Conservation (phyloP, 2,113 vertebrate genomes). For the Campylomormyrus numenius region DNA sequence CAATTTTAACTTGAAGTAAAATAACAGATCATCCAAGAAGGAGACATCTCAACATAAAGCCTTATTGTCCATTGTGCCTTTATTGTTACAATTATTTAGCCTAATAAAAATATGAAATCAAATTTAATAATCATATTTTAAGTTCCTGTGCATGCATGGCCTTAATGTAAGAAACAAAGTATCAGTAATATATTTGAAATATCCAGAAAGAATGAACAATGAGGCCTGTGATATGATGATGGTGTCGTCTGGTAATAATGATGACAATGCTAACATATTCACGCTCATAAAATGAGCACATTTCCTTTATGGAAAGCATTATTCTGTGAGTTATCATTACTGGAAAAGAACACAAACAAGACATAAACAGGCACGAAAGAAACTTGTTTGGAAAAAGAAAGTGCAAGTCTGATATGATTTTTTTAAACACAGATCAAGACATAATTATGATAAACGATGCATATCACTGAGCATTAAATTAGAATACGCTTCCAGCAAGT, state of each 20-base stretch:
- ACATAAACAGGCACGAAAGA: not conserved
- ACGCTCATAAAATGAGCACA: not conserved
- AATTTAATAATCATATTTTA: not conserved
- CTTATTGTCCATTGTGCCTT: not conserved
- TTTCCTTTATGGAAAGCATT: not conserved
- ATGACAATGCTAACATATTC: not conserved
- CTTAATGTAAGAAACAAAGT: not conserved
- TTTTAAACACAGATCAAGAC: conserved; percentile 49
- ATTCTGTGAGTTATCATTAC: not conserved
- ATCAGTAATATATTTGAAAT: not conserved
- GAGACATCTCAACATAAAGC: not conserved
- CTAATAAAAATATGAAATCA: not conserved
- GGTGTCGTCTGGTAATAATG: not conserved
- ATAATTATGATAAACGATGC: conserved; percentile 74
- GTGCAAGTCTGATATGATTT: not conserved
- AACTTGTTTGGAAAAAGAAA: not conserved
- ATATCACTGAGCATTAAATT: conserved; percentile 70
- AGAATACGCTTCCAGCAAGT: conserved; percentile 66
- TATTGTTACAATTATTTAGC: not conserved
- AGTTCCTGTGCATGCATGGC: not conserved
- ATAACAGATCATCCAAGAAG: not conserved
- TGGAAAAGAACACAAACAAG: not conserved
- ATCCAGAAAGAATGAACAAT: not conserved
- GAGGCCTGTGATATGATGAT: not conserved
- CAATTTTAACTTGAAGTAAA: not conserved